Evolutionary conservation across 2,113 vertebrate species (phyloP).

Genomic region (Harpagus bidentatus): DNA sequence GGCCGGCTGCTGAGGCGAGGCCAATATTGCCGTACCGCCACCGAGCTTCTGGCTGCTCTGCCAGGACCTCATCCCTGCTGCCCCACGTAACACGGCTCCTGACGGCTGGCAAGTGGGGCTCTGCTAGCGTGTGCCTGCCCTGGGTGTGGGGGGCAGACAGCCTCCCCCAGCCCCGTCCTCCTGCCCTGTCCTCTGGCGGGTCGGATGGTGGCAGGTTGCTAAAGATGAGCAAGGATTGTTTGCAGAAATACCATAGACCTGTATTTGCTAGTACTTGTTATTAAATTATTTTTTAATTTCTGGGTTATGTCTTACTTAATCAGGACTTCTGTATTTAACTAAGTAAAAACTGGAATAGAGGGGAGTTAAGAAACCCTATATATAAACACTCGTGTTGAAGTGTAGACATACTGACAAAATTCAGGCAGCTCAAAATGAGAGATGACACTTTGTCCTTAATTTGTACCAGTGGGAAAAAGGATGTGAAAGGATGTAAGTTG

Average conservation of each 20-base stretch:
- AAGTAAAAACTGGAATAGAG: background rate
- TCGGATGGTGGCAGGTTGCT: rapidly evolving
- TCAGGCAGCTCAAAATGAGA: background rate
- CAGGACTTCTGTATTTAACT: background rate
- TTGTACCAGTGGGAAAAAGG: background rate
- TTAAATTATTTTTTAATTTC: background rate
- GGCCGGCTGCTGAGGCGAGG: background rate
- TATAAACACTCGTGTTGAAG: background rate
- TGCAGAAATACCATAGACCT: background rate
- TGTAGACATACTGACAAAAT: background rate
- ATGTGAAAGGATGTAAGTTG: background rate
- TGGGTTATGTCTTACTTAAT: background rate
- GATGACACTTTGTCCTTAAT: background rate
- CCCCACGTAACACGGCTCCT: background rate
- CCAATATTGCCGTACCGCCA: rapidly evolving
- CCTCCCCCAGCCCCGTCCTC: background rate
- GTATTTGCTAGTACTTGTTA: background rate
- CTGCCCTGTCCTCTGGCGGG: rapidly evolving
- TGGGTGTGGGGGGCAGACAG: background rate
- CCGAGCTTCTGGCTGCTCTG: background rate
- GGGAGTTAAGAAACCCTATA: background rate
- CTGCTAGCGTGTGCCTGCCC: background rate
- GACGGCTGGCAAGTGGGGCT: background rate
- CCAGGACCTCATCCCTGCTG: rapidly evolving
- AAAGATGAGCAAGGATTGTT: background rate